Conservation (phyloP, 2,797 vertebrate species). For the Antrozous pallidus region DNA sequence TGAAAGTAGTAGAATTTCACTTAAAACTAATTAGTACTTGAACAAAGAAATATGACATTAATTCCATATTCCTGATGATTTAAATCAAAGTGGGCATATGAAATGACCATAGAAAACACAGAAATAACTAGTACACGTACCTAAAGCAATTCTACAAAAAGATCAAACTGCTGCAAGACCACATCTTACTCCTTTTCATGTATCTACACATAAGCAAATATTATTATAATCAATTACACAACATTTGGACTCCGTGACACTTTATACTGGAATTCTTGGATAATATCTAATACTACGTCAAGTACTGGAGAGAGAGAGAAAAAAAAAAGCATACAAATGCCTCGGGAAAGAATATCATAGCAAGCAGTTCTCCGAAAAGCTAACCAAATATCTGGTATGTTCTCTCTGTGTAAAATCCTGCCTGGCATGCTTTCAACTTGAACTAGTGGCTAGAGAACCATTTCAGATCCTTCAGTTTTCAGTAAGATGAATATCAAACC, state of each 20-base stretch:
- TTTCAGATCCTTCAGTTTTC: background rate
- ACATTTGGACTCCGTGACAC: background rate
- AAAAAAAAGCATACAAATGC: background rate
- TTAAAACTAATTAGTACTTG: constrained; percentile 62
- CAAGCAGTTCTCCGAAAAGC: constrained; percentile 17
- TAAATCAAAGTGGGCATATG: constrained; percentile 42
- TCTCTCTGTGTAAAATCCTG: constrained; percentile 32
- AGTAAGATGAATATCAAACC: constrained; percentile 38
- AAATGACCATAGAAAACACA: constrained; percentile 73
- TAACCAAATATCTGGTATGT: constrained; percentile 9
- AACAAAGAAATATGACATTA: constrained; percentile 44
- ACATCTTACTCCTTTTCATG: constrained; percentile 54
- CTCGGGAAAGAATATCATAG: background rate
- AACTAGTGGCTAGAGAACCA: constrained; percentile 34
- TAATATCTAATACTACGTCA: background rate
- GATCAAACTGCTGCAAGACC: constrained; percentile 72
- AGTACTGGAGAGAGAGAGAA: background rate
- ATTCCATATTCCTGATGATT: constrained; percentile 13
- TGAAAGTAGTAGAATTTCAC: constrained; percentile 49
- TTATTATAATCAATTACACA: constrained; percentile 30
- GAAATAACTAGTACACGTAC: constrained; percentile 73
- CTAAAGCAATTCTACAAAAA: constrained; percentile 76
- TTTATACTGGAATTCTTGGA: background rate
- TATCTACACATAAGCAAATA: constrained; percentile 75
- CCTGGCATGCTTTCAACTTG: background rate